These are phyloP conservation scores for Cochlearius cochlearius DNA, from an alignment of 2,113 vertebrate genomes.

Conservation along the genomic window DNA sequence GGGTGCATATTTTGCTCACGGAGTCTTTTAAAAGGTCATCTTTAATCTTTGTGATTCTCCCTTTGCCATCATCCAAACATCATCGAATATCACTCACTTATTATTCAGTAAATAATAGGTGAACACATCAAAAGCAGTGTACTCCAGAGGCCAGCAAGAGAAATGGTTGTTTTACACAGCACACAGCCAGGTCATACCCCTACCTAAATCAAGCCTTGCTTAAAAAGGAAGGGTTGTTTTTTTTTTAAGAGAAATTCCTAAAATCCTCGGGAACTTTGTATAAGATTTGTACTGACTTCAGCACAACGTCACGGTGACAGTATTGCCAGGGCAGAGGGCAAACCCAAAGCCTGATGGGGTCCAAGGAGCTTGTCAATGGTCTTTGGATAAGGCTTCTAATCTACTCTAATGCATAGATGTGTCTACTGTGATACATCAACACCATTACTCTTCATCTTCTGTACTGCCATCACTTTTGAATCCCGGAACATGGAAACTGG, in stretches of 20 bases:
- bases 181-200: not conserved
- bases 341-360: not conserved
- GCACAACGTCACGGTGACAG: not conserved
- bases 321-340: not conserved
- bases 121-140: not conserved
- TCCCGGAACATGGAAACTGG: not conserved
- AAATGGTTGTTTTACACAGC: not conserved
- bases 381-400: not conserved
- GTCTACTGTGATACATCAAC: not conserved
- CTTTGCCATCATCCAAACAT: not conserved
- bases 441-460: not conserved
- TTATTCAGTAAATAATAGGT: not conserved
- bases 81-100: not conserved
- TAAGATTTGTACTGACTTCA: not conserved
- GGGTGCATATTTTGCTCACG: not conserved
- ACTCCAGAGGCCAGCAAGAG: not conserved
- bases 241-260: not conserved
- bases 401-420: not conserved
- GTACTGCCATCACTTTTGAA: accelerated
- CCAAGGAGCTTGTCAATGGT: not conserved
- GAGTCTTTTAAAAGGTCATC: not conserved
- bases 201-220: not conserved
- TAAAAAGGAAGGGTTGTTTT: not conserved
- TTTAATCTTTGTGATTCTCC: not conserved
- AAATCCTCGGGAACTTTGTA: not conserved